These are phyloP conservation scores for Drosophila rufa DNA, from an alignment of 1,140 invertebrate genomes.

Conservation along the genomic window DNA sequence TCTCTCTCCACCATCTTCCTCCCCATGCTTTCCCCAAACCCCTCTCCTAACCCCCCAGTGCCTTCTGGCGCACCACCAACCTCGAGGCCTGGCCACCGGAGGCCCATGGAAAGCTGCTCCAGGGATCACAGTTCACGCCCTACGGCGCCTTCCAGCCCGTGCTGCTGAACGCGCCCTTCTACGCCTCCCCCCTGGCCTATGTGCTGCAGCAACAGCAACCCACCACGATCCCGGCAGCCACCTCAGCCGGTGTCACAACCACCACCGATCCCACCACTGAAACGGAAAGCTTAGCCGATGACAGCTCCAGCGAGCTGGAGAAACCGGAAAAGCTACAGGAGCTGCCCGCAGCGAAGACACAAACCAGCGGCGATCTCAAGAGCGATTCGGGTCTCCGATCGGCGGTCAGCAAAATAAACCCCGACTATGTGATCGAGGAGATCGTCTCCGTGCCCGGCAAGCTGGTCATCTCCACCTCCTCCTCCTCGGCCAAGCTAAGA, in stretches of 20 bases:
- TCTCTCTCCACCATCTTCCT: constrained; percentile 39
- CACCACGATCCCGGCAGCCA: constrained; percentile 19
- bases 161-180: constrained; percentile 53
- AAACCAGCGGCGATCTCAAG: constrained; percentile 57
- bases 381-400: constrained; percentile 60
- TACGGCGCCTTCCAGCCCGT: constrained; percentile 42
- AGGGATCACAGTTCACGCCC: constrained; percentile 14
- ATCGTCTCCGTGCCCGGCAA: constrained; percentile 71
- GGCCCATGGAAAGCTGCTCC: constrained; percentile 21
- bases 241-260: constrained; percentile 36
- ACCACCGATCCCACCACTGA: constrained; percentile 33
- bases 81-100: constrained; percentile 70
- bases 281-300: constrained; percentile 40
- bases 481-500: neutral
- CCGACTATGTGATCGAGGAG: constrained; percentile 78
- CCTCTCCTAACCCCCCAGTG: constrained; percentile 47
- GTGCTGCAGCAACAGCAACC: constrained; percentile 67
- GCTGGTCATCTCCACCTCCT: constrained; percentile 61
- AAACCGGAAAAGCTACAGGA: constrained; percentile 63
- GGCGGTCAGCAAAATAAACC: constrained; percentile 71
- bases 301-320: constrained; percentile 31
- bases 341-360: constrained; percentile 39
- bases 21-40: constrained; percentile 27
- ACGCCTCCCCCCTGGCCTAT: constrained; percentile 46
- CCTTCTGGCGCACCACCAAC: constrained; percentile 71